Base-by-base conservation (phyloP, 2,797 vertebrate genomes). In the Poeciliopsis presidionis region DNA sequence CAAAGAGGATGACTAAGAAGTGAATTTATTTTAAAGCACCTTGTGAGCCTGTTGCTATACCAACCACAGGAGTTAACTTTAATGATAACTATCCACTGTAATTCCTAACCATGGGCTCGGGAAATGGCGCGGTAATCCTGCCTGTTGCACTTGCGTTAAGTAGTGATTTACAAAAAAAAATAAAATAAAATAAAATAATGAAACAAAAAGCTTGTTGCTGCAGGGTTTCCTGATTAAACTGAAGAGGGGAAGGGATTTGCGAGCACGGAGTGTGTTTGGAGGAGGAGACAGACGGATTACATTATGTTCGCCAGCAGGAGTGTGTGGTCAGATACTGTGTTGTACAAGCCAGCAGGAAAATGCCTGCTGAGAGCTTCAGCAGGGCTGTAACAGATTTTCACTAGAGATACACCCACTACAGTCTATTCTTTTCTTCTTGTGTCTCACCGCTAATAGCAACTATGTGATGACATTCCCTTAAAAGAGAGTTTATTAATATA, bases 271-370 rank as follows among this genome's bases (percentile, higher is more conserved):
- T 75, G 83, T 45, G 81, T 33, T 36, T 76, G 30, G 82, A 83
- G 81, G 55, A 82, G 82, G 80, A 88, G 87, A 91, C 87, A 89
- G 92, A 89, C 81, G 87, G 88, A 88, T 89, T 79, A 77, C 89
- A 92, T 89, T 90, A 92, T 91, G 92, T 89, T 81, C 63, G 85
- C 82, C 88, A 92, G 93, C 91, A 85, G 91, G 88, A 89, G 85
- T 59, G 83, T 88, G 63, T 71, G 76, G 86, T 87, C 85, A 81
- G 91, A 91, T 72, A 86, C 82, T 77, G 85, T 73, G 85, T 80
- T 78, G 73, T 80, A 86, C 74, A 69, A 78, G 89, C 73, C 85
- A 74, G 84, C 86, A 86, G 88, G 87, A 88, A 88, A 87, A 85
- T 53, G 78, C 90, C 91, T 81, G 89, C 91, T 86, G 90, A 82